Conservation (phyloP, 35 echinoderm and acorn worm genomes). For the Antedon bifida region DNA sequence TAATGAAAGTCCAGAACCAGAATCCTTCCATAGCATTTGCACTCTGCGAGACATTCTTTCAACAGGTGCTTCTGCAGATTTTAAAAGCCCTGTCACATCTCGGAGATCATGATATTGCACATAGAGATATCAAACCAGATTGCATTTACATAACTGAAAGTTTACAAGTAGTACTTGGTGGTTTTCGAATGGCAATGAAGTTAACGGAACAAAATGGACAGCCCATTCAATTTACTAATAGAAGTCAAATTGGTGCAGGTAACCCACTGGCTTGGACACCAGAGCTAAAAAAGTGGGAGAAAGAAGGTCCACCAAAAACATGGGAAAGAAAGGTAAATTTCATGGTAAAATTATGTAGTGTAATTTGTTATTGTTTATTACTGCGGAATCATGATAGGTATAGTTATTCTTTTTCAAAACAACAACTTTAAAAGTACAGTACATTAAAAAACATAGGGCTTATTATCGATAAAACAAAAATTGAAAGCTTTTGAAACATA, state of each 20-base stretch:
- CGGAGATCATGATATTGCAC: constrained; percentile 10
- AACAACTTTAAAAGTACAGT: no score
- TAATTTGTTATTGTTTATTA: no score
- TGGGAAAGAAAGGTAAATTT: constrained; percentile 24
- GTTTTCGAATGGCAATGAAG: constrained; percentile 26
- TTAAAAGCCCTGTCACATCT: constrained; percentile 20
- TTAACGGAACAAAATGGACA: constrained; percentile 9
- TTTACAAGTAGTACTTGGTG: constrained; percentile 13
- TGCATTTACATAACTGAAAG: constrained; percentile 8
- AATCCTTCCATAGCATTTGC: neutral
- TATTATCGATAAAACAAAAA: no score
- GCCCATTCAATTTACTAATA: constrained; percentile 26
- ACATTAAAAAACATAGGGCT: no score
- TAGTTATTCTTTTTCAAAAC: no score
- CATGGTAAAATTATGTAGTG: no score
- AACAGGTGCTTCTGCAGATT: constrained; percentile 16
- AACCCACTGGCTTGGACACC: constrained; percentile 26
- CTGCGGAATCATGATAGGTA: no score
- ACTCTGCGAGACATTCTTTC: neutral
- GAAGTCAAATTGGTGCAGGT: constrained; percentile 23
- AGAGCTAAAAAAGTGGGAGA: constrained; percentile 16
- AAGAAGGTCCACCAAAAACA: constrained; percentile 30
- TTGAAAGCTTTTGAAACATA: no score
- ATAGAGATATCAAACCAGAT: constrained; percentile 24
- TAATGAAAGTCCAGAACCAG: neutral